Conservation (phyloP, 1,140 invertebrate genomes). For the Coenobita brevimanus region DNA sequence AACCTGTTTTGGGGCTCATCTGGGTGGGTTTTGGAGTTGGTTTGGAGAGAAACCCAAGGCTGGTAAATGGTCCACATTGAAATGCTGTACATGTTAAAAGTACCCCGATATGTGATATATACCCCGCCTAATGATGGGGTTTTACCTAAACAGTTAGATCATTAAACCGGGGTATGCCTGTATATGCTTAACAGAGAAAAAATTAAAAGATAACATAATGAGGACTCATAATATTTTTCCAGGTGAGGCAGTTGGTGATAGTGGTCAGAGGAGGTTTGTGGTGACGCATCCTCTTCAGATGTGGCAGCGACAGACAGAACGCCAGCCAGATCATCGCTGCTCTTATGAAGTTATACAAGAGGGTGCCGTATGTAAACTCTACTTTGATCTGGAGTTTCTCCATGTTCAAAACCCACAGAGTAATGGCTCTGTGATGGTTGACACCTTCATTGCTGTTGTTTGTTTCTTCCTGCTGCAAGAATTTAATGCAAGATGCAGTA, state of each 20-base stretch:
- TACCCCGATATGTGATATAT: no score
- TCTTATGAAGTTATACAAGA: slow-evolving; percentile 80
- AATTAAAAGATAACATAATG: no score
- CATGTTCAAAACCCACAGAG: slow-evolving; percentile 75
- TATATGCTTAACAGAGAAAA: no score
- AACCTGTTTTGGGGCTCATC: no score
- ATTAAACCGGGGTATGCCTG: no score
- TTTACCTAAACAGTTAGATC: no score
- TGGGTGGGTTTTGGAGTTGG: no score
- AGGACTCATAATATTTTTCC: no score
- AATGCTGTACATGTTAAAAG: no score
- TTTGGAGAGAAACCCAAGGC: no score
- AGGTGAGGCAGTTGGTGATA: slow-evolving; percentile 69
- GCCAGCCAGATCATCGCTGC: slow-evolving; percentile 73
- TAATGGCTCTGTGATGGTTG: slow-evolving; percentile 76
- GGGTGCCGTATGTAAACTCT: slow-evolving; percentile 78
- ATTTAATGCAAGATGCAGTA: slow-evolving; percentile 74
- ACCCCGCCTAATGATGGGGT: no score
- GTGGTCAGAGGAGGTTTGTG: slow-evolving; percentile 76
- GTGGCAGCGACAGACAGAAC: slow-evolving; percentile 75
- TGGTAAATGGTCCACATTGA: no score
- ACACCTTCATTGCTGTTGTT: slow-evolving; percentile 77
- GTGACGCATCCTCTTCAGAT: slow-evolving; percentile 77
- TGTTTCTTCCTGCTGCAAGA: slow-evolving; percentile 74
- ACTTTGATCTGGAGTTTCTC: slow-evolving; percentile 81